Conservation (phyloP, 2,888 invertebrate genomes). For the Antheraea yamamai region DNA sequence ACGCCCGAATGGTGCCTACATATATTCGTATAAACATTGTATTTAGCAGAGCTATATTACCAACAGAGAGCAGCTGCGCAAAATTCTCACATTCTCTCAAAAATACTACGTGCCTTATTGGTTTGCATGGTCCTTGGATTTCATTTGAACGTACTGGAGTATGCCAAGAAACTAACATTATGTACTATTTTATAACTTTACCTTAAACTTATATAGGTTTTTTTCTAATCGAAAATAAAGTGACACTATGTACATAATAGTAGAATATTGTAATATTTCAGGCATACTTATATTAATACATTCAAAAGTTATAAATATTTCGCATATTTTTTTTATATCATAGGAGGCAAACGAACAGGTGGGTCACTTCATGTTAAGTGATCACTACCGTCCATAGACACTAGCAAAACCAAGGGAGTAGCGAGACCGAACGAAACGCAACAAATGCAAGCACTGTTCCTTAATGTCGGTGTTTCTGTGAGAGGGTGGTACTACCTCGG, state of each 20-base stretch:
- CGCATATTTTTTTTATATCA: too few relatives aligned
- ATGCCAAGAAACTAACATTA: slow-evolving; percentile 1
- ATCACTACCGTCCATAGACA: too few relatives aligned
- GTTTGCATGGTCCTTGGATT: slow-evolving; percentile 49
- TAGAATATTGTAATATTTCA: not conserved
- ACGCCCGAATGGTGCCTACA: slow-evolving; percentile 14
- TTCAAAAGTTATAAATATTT: too few relatives aligned
- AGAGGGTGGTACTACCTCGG: too few relatives aligned
- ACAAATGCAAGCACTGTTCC: too few relatives aligned
- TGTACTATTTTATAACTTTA: not conserved
- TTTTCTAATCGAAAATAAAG: not conserved
- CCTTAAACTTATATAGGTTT: not conserved
- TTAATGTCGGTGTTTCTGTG: too few relatives aligned
- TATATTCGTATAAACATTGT: slow-evolving; percentile 16
- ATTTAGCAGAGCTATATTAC: slow-evolving; percentile 46
- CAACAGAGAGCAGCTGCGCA: slow-evolving; percentile 59
- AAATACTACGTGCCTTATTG: slow-evolving; percentile 68
- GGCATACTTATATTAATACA: not conserved
- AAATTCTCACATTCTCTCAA: slow-evolving; percentile 60
- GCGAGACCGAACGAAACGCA: too few relatives aligned
- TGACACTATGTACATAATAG: too few relatives aligned
- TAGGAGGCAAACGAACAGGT: too few relatives aligned
- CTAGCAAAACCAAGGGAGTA: too few relatives aligned
- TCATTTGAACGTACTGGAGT: slow-evolving; percentile 25
- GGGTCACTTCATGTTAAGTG: too few relatives aligned